Evolutionary conservation across 2,113 vertebrate species (phyloP).

Genomic region (Arenaria interpres): DNA sequence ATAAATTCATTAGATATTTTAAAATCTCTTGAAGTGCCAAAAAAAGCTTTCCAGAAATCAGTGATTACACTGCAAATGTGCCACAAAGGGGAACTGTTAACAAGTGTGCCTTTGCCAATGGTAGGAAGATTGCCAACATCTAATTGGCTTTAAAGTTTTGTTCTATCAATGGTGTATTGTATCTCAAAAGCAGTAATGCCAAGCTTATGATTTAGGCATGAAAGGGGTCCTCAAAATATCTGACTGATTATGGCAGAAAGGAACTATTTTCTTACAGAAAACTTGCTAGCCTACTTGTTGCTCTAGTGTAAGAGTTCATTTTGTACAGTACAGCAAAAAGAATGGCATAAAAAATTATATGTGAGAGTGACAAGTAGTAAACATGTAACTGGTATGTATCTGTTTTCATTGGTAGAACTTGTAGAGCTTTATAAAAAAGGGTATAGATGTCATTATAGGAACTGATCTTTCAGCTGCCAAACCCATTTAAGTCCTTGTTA

Average conservation of each 20-base stretch:
- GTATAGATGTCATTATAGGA: background rate
- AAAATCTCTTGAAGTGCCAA: conserved; percentile 72
- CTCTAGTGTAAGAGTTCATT: conserved; percentile 6
- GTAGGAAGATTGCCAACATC: conserved; percentile 73
- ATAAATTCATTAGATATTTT: conserved; percentile 69
- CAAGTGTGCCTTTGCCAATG: conserved; percentile 68
- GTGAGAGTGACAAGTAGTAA: background rate
- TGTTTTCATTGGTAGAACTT: background rate
- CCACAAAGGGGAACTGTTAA: conserved; percentile 71
- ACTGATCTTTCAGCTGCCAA: background rate
- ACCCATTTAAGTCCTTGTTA: background rate
- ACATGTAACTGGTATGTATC: background rate
- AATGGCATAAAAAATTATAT: background rate
- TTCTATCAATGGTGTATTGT: conserved; percentile 75
- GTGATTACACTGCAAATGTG: conserved; percentile 67
- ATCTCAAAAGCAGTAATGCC: conserved; percentile 67
- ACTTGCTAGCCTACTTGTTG: conserved; percentile 28
- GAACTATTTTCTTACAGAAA: conserved; percentile 38
- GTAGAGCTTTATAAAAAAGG: background rate
- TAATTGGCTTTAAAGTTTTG: conserved; percentile 77
- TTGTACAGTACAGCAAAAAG: conserved; percentile 8
- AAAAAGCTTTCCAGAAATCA: conserved; percentile 73
- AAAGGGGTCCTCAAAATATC: conserved; percentile 41
- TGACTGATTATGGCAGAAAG: conserved; percentile 28
- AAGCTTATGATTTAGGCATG: conserved; percentile 64